Base-by-base conservation (phyloP, 2,113 vertebrate species). In the Heterotis niloticus region DNA sequence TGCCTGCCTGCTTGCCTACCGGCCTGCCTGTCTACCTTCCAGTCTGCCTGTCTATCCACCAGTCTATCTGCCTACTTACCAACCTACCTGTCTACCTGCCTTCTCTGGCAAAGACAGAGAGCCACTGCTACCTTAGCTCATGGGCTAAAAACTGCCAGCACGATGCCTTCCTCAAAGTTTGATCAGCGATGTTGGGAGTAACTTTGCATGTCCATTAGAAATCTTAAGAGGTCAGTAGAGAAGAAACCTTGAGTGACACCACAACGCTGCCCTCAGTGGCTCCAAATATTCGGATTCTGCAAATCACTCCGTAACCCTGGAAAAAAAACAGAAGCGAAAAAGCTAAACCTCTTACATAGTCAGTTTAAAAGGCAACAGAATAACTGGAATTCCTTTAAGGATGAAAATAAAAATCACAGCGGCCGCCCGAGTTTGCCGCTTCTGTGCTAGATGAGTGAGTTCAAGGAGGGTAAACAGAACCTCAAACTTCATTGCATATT, bases 281-380 rank as follows among this genome's bases (percentile, higher is more conserved):
- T 75, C 18, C 64, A 29, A 26, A 78, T 77, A 81, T 57, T 34
- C 66, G 77, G 75, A 79, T 24, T 1, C 10, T 56, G 4, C n/a
- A 73, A 74, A 80, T 82, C 76, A 74, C 0, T 0, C 11, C 0
- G 14, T 77, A 75, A 28, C 65, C 28, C 29, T 77, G 51, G 80
- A 84, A 78, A 64, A 79, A 56, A 71, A 57, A 34, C 18, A 52
- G 52, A n/a, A 10, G 66, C 71, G 78, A 83, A 81, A 78, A 59
- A 14, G 17, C 51, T 87, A 86, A 88, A 84, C 81, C 85, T 82
- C 85, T 88, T 87, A 86, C 24, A 81, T 79, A 83, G 68, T n/a
- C 77, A 68, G 79, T 82, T 71, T 82, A 78, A 81, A 82, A 57
- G 66, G 26, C 44, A 59, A 68, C 17, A 18, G 75, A 81, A 82